These are phyloP conservation scores for Ophthalmolycus amberensis DNA, from an alignment of 2,113 vertebrate species.

Conservation along the genomic window DNA sequence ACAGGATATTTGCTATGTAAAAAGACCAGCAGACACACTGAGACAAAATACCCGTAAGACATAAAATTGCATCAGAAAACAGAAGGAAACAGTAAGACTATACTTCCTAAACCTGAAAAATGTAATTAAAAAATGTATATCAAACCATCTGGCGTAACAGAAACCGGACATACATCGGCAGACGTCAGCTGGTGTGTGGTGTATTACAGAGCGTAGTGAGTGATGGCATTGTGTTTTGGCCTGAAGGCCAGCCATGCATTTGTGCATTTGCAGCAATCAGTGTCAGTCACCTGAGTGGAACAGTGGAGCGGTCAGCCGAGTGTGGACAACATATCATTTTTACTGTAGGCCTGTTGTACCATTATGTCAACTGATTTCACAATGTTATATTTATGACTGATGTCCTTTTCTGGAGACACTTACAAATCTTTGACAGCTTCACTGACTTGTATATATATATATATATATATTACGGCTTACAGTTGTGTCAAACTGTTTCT, in stretches of 20 bases:
- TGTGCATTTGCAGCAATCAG: conserved; percentile 49
- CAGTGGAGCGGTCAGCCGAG: conserved; percentile 28
- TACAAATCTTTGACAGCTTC: conserved; percentile 7
- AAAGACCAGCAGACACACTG: conserved; percentile 46
- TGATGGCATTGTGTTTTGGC: conserved; percentile 33
- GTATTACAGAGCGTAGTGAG: conserved; percentile 20
- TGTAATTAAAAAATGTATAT: not conserved
- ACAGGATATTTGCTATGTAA: conserved; percentile 55
- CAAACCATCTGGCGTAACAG: not conserved
- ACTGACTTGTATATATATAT: not conserved
- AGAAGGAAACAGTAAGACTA: not conserved
- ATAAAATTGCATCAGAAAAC: conserved; percentile 53
- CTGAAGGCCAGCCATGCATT: conserved; percentile 44
- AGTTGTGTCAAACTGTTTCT: not conserved
- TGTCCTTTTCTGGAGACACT: not conserved
- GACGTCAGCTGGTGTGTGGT: not conserved
- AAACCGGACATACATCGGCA: conserved; percentile 25
- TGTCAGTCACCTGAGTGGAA: conserved; percentile 54
- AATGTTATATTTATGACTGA: conserved; percentile 6
- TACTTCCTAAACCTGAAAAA: conserved; percentile 16
- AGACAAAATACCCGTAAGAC: conserved; percentile 27
- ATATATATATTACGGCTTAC: not conserved
- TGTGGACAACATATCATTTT: conserved; percentile 33
- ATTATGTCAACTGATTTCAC: conserved; percentile 14
- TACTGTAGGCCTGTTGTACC: conserved; percentile 18